These are phyloP conservation scores for Montipora efflorescens DNA, from an alignment of 64 coral and sea anemone species.

Conservation along the genomic window DNA sequence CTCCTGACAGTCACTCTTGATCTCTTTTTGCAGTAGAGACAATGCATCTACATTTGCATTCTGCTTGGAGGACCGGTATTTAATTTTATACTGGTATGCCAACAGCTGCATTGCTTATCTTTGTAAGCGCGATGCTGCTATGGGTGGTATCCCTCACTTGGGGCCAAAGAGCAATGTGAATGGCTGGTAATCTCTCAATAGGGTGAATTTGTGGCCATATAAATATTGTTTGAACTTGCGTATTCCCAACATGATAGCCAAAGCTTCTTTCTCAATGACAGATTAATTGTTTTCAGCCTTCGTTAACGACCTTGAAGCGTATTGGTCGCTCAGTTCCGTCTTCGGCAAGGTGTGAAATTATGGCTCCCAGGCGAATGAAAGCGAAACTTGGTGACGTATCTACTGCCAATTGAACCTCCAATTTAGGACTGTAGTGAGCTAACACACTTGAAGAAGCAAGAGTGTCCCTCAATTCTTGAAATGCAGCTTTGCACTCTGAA, in stretches of 20 bases:
- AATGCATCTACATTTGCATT: slow-evolving; percentile 42
- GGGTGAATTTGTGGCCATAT: slow-evolving; percentile 40
- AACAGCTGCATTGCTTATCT: slow-evolving; percentile 27
- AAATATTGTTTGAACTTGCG: slow-evolving; percentile 38
- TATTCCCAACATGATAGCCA: slow-evolving; percentile 65
- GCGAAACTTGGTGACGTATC: neutral
- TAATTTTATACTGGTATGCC: slow-evolving; percentile 33
- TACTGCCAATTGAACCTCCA: neutral
- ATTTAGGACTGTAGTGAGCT: slow-evolving; percentile 17
- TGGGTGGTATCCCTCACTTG: slow-evolving; percentile 44
- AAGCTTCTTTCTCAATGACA: slow-evolving; percentile 36
- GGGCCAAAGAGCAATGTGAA: slow-evolving; percentile 29
- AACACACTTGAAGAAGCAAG: slow-evolving; percentile 22
- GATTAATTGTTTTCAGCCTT: slow-evolving; percentile 23
- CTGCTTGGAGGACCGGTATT: slow-evolving; percentile 5
- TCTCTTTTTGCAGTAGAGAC: neutral
- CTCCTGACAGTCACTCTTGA: neutral
- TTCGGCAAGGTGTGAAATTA: slow-evolving; percentile 28
- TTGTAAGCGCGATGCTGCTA: slow-evolving; percentile 41
- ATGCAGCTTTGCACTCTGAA: neutral
- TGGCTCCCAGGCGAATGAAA: neutral
- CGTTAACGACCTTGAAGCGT: neutral
- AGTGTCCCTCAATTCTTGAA: slow-evolving; percentile 34
- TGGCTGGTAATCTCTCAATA: slow-evolving; percentile 36
- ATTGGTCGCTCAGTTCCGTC: slow-evolving; percentile 26